Evolutionary conservation across 2,888 invertebrate genomes (phyloP), one percentile per base, ranked within the genome.

Genomic region (Lampropteryx suffumata): DNA sequence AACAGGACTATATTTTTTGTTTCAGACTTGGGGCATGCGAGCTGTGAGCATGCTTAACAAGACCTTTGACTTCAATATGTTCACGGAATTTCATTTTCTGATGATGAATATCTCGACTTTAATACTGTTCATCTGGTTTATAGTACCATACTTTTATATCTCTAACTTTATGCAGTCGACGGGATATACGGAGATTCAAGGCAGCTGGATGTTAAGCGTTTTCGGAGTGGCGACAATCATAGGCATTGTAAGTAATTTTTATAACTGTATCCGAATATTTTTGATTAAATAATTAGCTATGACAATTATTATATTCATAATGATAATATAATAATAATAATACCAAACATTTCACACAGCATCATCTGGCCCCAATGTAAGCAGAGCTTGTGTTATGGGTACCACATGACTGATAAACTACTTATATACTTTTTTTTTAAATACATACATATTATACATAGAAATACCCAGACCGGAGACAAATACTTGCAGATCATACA

Each of bases 81-180:
- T 97, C 74, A 90, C 94, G 58, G 95, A 96, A 73, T 90, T 94
- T 45, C 95, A 96, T 73, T 97, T 96, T 79, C 82, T 96, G 43
- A 92, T 96, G 71, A 95, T 98, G 91, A 96, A 96, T 55, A 72
- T 98, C 9, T 96, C 97, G n/a, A 98, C 97, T 49, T 92, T 97
- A 62, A 92, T 98, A 50, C 91, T 98, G 43, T 98, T 98, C 84
- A 94, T 95, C 69, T 98, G 97, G 96, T 96, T 96, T 80, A 98
- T 99, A 71, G 96, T 98, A 55, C 98, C 98, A 29, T 98, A 98
- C 84, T 96, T 98, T 77, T 98, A 97, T 84, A 92, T 98, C 58
- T 94, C 96, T 27, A 96, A 96, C 68, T 94, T 96, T 75, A 94
- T 97, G 87, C 89, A 91, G 27, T 73, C 71, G 57, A 79, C 67